Conservation (phyloP, 2,797 vertebrate genomes). For the Pyrocephalus nanus region DNA sequence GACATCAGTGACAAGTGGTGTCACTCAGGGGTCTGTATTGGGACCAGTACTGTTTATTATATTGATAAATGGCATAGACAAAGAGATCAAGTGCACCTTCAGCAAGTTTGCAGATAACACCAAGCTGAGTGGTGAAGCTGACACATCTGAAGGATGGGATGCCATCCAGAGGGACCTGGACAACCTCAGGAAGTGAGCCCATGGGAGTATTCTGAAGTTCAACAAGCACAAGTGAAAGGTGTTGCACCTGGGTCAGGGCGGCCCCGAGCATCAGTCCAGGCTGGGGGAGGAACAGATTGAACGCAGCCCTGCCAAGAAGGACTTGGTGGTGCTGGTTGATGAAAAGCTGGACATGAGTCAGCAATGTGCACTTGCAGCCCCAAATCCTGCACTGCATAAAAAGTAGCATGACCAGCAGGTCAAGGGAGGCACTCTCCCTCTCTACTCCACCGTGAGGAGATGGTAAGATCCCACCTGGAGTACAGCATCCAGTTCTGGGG, state of each 20-base stretch:
- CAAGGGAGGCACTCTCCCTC: not conserved
- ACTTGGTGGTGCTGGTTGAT: not conserved
- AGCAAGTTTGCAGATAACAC: not conserved
- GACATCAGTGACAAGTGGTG: not conserved
- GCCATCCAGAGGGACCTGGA: not conserved
- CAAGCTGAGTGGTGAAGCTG: not conserved
- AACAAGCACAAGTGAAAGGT: not conserved
- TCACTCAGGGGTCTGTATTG: not conserved
- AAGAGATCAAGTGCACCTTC: not conserved
- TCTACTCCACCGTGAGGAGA: not conserved
- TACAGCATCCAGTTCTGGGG: not conserved
- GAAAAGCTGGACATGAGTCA: not conserved
- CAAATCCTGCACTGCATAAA: not conserved
- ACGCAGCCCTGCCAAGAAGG: not conserved
- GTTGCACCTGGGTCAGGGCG: not conserved
- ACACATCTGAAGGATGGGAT: not conserved
- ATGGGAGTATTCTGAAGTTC: not conserved
- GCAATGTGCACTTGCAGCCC: not conserved
- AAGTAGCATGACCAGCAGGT: not conserved
- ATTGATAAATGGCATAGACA: accelerated
- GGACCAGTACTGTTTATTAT: not conserved
- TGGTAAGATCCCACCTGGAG: not conserved
- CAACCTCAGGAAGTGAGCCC: not conserved
- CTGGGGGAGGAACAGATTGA: not conserved
- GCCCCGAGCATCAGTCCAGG: accelerated